Evolutionary conservation across 2,888 invertebrate genomes (phyloP).

Genomic region (Tryphoninae sp.): DNA sequence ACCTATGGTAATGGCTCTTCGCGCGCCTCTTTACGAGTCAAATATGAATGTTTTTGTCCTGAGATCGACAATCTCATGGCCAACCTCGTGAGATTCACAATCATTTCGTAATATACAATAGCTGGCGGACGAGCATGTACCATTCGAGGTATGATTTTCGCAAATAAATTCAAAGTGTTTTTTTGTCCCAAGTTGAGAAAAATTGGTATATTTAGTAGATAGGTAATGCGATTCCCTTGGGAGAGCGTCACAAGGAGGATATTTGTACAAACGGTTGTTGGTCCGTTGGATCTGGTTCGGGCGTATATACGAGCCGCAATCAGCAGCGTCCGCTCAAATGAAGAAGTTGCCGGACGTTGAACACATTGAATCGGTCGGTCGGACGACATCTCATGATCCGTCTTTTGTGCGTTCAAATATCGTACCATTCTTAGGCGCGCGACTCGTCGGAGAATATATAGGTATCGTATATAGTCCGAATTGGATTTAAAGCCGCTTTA

Average conservation of each 20-base stretch:
- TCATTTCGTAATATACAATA: conserved; percentile 13
- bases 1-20: conserved; percentile 43
- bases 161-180: no score
- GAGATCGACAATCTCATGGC: conserved; percentile 36
- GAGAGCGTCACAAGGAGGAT: neutral
- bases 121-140: no score
- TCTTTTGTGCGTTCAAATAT: conserved; percentile 80
- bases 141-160: no score
- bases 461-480: conserved; percentile 36
- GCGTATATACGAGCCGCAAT: neutral
- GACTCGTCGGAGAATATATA: conserved; percentile 27
- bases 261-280: neutral
- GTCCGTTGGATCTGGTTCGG: neutral
- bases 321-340: conserved; percentile 54
- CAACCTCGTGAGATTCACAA: neutral
- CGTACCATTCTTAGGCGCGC: conserved; percentile 73
- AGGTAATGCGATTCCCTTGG: neutral
- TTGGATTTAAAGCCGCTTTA: conserved; percentile 59
- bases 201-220: neutral
- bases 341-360: conserved; percentile 77
- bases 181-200: no score
- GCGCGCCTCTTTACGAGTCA: conserved; percentile 43
- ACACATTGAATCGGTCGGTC: conserved; percentile 80
- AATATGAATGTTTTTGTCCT: conserved; percentile 62
- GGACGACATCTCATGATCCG: conserved; percentile 80